Percentiles rank a stretch among this genome's conserved stretches.
phyloP scores from a whole-genome alignment of 1,140 invertebrate species.

The Vanessa atalanta region DNA sequence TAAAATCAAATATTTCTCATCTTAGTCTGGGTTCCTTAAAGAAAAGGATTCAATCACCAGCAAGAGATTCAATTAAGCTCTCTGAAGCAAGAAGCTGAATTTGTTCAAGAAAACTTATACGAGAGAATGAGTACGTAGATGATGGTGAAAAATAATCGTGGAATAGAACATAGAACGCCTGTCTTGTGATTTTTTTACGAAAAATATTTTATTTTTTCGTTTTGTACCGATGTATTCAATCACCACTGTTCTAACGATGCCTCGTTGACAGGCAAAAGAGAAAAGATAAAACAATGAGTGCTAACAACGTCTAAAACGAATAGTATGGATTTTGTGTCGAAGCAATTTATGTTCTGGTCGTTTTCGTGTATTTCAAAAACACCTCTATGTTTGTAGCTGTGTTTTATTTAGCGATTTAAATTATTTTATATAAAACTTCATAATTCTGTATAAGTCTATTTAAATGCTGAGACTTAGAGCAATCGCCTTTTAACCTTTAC shows the following conservation, averaged over 20 bases:
- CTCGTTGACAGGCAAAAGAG: constrained; percentile 27
- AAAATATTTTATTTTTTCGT: not conserved
- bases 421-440: not conserved
- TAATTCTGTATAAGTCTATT: too few relatives aligned
- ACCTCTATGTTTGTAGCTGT: not conserved
- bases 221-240: constrained; percentile 21
- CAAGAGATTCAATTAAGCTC: too few relatives aligned
- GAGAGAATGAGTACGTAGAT: too few relatives aligned
- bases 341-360: constrained; percentile 12
- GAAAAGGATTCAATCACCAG: too few relatives aligned
- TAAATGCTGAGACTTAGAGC: too few relatives aligned
- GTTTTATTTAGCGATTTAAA: not conserved
- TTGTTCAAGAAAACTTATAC: too few relatives aligned
- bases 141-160: not conserved
- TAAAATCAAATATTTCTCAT: too few relatives aligned
- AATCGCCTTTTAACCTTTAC: too few relatives aligned
- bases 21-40: too few relatives aligned
- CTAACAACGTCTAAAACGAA: constrained; percentile 32
- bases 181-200: not conserved
- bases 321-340: constrained; percentile 18
- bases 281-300: constrained; percentile 31
- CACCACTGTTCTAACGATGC: constrained; percentile 27
- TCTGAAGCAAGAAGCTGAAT: too few relatives aligned
- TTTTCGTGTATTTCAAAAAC: not conserved
- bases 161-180: not conserved